Conservation (phyloP, 2,888 invertebrate species). For the Tinea trinotella region DNA sequence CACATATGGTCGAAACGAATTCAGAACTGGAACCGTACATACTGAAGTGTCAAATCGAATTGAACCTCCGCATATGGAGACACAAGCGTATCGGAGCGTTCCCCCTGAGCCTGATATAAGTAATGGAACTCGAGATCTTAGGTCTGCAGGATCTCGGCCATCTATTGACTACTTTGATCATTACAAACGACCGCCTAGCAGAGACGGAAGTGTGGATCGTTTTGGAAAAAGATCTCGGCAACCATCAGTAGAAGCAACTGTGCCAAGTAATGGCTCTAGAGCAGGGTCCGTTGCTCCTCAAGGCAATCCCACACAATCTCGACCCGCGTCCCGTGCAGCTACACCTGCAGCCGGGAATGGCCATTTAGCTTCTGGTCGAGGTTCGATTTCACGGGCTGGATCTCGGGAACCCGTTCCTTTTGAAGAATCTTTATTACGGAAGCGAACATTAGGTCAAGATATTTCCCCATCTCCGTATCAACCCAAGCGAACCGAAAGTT, state of each 20-base stretch:
- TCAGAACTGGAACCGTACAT: slow-evolving; percentile 53
- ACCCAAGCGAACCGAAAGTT: slow-evolving; percentile 92
- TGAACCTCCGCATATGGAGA: slow-evolving; percentile 36
- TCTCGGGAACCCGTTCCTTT: slow-evolving; percentile 76
- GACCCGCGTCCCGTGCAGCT: slow-evolving; percentile 57
- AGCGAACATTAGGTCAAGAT: slow-evolving; percentile 88
- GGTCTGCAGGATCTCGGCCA: slow-evolving; percentile 51
- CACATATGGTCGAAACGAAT: slow-evolving; percentile 45
- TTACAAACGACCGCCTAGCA: slow-evolving; percentile 91
- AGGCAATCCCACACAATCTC: slow-evolving; percentile 76
- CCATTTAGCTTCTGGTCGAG: slow-evolving; percentile 74
- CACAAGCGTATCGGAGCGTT: slow-evolving; percentile 41
- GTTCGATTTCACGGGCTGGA: slow-evolving; percentile 65
- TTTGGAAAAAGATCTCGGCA: slow-evolving; percentile 85
- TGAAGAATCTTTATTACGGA: slow-evolving; percentile 86
- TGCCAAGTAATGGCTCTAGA: slow-evolving; percentile 69
- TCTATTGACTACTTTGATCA: slow-evolving; percentile 95
- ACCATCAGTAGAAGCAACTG: slow-evolving; percentile 81
- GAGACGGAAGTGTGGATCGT: slow-evolving; percentile 89
- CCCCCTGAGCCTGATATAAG: slow-evolving; percentile 54
- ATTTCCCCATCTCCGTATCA: slow-evolving; percentile 90
- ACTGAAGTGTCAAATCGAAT: slow-evolving; percentile 47
- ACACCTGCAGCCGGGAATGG: slow-evolving; percentile 75
- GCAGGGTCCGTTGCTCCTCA: slow-evolving; percentile 82
- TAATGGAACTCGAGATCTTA: slow-evolving; percentile 54